Evolutionary conservation across 2,888 invertebrate species (phyloP), one percentile per base, ranked within the genome.

Genomic region (Drosophila pseudotalamancana): DNA sequence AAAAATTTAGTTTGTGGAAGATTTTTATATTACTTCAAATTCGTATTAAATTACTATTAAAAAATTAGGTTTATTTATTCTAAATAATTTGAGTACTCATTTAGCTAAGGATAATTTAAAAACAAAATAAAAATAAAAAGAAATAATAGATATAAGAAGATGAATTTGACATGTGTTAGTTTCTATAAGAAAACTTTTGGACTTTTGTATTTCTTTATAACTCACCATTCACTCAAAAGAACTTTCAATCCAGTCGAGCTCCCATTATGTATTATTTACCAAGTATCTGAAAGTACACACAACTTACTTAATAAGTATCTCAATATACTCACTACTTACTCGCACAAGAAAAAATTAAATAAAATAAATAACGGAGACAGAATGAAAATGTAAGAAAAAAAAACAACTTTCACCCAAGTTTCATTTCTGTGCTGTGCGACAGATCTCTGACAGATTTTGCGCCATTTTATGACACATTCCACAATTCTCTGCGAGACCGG

Each of bases 401-500:
- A 73, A 62, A 66, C 59, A 67, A 72, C 73, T 73, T 73, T 73
- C 76, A 73, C 73, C 67, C 16, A 72, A 56, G 49, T 49, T 19
- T 46, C 63, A 39, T 49, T 19, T 46, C 63, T 43, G 35, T 51
- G 40, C 42, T 53, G 55, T 64, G 67, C 46, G 55, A 76, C 37
- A 49, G 40, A 55, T 76, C 12, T 72, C 25, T 31, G 49, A 29
- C 56, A 57, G 69, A 78, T 63, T 69, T 61, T 62, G 68, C 45
- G 64, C 67, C 67, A 83, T 48, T 77, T 80, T 77, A 67, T 71
- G 84, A 80, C 77, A 83, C 81, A 81, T 86, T 83, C 81, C 56
- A 39, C 34, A 43, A 32, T 45, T 62, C 51, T 53, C 34, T 18
- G 40, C 12, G n/a, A 34, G 34, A 50, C 42, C 25, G 29, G 31